phyloP scores from a whole-genome alignment of 1,140 invertebrate species.

The Lasaia peninsularis region DNA sequence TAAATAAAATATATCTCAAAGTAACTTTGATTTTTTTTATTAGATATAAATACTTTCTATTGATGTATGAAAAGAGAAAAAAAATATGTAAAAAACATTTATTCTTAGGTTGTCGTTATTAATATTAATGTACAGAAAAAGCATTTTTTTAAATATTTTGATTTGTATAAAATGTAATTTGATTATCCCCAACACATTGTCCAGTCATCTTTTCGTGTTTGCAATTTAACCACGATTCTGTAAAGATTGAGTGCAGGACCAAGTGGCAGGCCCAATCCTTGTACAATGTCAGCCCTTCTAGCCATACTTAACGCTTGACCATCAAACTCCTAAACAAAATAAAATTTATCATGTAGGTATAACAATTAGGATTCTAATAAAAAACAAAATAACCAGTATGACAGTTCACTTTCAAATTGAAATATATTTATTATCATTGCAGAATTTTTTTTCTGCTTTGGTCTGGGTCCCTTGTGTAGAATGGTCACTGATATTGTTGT shows the following conservation, averaged over 20 bases:
- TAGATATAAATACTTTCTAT: neutral
- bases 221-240: slow-evolving; percentile 84
- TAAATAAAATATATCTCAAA: slow-evolving; percentile 4
- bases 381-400: no score
- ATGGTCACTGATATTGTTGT: no score
- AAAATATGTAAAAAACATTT: neutral
- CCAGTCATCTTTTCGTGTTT: slow-evolving; percentile 82
- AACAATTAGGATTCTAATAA: no score
- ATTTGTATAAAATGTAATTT: no score
- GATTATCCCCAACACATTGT: slow-evolving; percentile 81
- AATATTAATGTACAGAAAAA: neutral
- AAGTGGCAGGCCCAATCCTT: slow-evolving; percentile 86
- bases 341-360: no score
- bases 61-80: neutral
- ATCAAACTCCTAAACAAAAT: slow-evolving; percentile 91
- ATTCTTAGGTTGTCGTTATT: no score
- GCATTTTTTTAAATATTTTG: no score
- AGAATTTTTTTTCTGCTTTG: no score
- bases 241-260: slow-evolving; percentile 93
- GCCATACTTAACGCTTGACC: slow-evolving; percentile 89
- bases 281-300: slow-evolving; percentile 88
- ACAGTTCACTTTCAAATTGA: no score
- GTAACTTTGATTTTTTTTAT: neutral
- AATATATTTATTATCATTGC: no score
- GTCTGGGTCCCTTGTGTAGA: no score